Evolutionary conservation across 2,888 invertebrate species (phyloP), one percentile per base, ranked within the genome.

Genomic region (Netelia melanura): DNA sequence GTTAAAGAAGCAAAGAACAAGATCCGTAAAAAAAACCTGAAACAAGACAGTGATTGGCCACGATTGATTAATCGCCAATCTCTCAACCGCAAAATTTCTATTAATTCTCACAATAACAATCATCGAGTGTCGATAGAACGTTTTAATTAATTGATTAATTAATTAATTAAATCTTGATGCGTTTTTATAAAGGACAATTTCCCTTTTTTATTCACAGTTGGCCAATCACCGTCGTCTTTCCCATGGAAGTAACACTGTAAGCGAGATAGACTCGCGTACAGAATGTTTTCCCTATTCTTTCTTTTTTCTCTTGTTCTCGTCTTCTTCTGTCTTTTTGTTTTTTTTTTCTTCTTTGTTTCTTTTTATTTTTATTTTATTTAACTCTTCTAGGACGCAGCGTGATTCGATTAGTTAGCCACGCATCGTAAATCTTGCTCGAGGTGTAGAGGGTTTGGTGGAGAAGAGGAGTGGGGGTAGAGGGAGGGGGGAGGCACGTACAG

Each of bases 341-440:
- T 30, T 30, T 30, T 3, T 5, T 30, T 30, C 0, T 5, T 30
- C 5, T 30, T 30, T 5, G 30, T 30, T 30, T 5, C 0, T 30
- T 30, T 3, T 30, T 30, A 17, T 17, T 17, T 30, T 2, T 5
- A 25, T 62, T 25, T 25, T 78, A 25, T 71, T 52, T 17, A n/a
- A 11, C 48, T 52, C 84, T 64, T 14, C 58, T 70, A 70, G 58
- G 48, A 54, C 65, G 78, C 48, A 17, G 52, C 70, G 81, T 79
- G 79, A 82, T 82, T 85, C 78, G 85, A 85, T 85, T 82, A 71
- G 85, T 79, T 85, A 76, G 74, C 10, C 21, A 82, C 70, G 68
- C 71, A 71, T 79, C 79, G 82, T 85, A 85, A 85, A 82, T 85
- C 74, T 52, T 75, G 61, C 23, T 75, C 75, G 67, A n/a, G 25